Evolutionary conservation across 2,113 vertebrate genomes (phyloP).

Genomic region (Callopanchax toddi): DNA sequence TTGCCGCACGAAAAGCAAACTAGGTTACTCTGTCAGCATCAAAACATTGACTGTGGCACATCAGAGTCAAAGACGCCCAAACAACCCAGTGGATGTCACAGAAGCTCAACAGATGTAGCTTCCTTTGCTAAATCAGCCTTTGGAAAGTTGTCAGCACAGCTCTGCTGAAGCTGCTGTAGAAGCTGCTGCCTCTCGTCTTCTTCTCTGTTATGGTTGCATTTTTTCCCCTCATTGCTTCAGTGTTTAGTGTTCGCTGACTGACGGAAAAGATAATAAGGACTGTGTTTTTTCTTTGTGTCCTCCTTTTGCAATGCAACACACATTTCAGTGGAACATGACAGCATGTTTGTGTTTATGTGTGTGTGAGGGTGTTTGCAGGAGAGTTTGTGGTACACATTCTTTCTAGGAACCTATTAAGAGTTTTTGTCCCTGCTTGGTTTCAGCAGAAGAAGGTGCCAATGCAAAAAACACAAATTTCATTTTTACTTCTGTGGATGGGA

Average conservation of each 20-base stretch:
- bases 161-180: constrained; percentile 49
- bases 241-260: constrained; percentile 62
- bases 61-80: constrained; percentile 37
- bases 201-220: constrained; percentile 41
- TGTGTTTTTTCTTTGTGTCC: constrained; percentile 37
- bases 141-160: constrained; percentile 67
- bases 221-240: constrained; percentile 18
- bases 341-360: background rate
- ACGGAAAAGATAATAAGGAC: constrained; percentile 61
- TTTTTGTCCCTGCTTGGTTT: background rate
- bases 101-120: constrained; percentile 63
- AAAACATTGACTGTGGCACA: constrained; percentile 48
- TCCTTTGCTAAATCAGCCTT: constrained; percentile 63
- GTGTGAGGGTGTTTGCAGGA: background rate
- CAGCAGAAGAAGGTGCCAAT: background rate
- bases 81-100: constrained; percentile 48
- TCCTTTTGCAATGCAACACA: constrained; percentile 32
- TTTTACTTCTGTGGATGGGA: background rate
- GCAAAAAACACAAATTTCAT: background rate
- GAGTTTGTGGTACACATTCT: background rate
- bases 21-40: constrained; percentile 56
- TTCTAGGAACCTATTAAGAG: background rate
- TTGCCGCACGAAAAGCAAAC: constrained; percentile 38
- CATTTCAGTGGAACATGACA: constrained; percentile 6
- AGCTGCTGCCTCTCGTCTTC: constrained; percentile 47